Base-by-base conservation (phyloP, 2,113 vertebrate species). In the Lasiurus cinereus region DNA sequence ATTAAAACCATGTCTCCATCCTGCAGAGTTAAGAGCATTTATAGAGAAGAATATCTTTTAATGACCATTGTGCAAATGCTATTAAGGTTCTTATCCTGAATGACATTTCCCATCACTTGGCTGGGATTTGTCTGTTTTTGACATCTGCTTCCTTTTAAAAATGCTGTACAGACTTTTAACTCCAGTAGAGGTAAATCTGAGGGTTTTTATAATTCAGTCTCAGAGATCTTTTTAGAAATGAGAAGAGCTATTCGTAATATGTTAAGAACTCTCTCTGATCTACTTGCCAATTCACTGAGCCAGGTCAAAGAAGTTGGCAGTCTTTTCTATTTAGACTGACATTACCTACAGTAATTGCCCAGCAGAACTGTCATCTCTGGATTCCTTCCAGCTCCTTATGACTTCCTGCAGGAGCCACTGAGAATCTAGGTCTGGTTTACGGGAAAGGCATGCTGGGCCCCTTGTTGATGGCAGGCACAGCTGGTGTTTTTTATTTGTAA, bases 21-120 rank as follows among this genome's bases (percentile, higher is more conserved):
- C 88, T 36, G 27, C 46, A 91, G 31, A 78, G 39, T 89, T 93
- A 94, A 90, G 72, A 77, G 15, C 46, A 90, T 78, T 69, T 74
- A 72, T 56, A 93, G 83, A 78, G 80, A 92, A 85, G n/a, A 93
- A 84, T 93, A 88, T 66, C 93, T 90, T 84, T 86, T 96, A 92
- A 85, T 82, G 69, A 78, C 87, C 74, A 62, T 13, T 52, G 84
- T 69, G 54, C 59, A 93, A 73, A 89, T 59, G 56, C 56, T 91
- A 84, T 91, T 94, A 96, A 92, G 73, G 48, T 56, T 92, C 84
- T 96, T 93, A 94, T 50, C 48, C 36, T 88, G 19, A 92, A 88
- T 96, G 80, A 91, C 33, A 88, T 91, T 96, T 96, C 86, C 90
- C 62, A 73, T 92, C 76, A 88, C 72, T 94, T 88, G 54, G 66